Base-by-base conservation (phyloP, 2,797 vertebrate species). In the Aeoliscus strigatus region DNA sequence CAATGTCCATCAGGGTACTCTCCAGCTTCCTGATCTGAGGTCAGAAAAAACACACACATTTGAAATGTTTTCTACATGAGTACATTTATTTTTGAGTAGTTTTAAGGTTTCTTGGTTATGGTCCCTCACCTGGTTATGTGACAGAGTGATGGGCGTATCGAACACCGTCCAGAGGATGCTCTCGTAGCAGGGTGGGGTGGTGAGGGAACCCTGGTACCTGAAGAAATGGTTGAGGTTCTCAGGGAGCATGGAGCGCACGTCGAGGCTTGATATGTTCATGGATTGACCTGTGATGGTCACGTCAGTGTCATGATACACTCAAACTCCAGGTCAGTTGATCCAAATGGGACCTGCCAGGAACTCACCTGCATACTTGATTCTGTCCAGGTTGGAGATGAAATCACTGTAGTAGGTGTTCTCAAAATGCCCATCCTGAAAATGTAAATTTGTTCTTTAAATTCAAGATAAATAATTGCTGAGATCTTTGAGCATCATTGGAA, bases 331-430 rank as follows among this genome's bases (percentile, higher is more conserved):
- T 13, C 5, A 13, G 18, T 9, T 23, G 0, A 4, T 27, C 8
- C 9, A 5, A 11, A 1, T 6, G 27, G 12, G 14, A 11, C 8
- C 1, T 6, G 14, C 11, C 14, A 25, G 16, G 11, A n/a, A 49
- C 76, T 81, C 79, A 98, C 96, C 93, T 84, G 91, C 67, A 65
- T 86, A 88, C 63, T 70, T 87, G 80, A 98, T 80, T 21, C 83
- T 86, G 4, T 50, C 72, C 83, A 98, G 54, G 51, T 85, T 90
- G 54, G 83, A 83, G 44, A 96, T 89, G 55, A 98, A 89, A 32
- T 88, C 73, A 0, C 87, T 93, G 71, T 95, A 98, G 74, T 96
- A 93, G 1, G 88, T 89, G 51, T 98, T 98, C 71, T 96, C 92
- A 8, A 91, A 87, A 57, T 92, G 82, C 0, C 90, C 86, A 1